Base-by-base conservation (phyloP, 2,888 invertebrate genomes). In the Sesia bembeciformis region DNA sequence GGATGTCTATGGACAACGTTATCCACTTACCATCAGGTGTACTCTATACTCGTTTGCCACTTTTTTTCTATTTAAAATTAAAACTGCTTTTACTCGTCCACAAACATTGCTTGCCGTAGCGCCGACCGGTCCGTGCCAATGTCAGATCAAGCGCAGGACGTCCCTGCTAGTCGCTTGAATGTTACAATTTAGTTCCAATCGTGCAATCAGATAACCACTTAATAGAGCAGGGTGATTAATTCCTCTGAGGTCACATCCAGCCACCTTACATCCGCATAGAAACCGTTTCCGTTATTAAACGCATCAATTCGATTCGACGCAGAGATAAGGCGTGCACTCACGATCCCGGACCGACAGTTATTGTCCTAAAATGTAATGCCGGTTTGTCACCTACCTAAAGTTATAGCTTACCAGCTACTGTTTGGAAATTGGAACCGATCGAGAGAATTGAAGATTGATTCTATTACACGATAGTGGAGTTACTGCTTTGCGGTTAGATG, bases 231-330 rank as follows among this genome's bases (percentile, higher is more conserved):
- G 23, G 23, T 23, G 23, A 23, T 23, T 23, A 23, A 23, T 23
- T 23, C 23, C 2, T 23, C 23, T 23, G 23, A 23, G 23, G 8
- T 50, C 70, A 49, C 56, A 68, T 79, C 77, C 56, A 78, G 74
- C 3, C 58, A n/a, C 53, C 56, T 23, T 64, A 61, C 53, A 56
- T 73, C 70, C 59, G 58, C 60, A 64, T 64, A 61, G 66, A 70
- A 74, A 78, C 62, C 74, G 76, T 71, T 79, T 73, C 76, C 80
- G 76, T 80, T 82, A 82, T 82, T 81, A 81, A 82, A 81, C 78
- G 75, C 82, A 82, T 82, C 81, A 82, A 79, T 82, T 81, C 70
- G 77, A 74, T 71, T 67, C 70, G 70, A 70, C 75, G 68, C 60
- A 65, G 71, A 77, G 80, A 81, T 81, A 81, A 81, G 76, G 78